These are phyloP conservation scores for Arctopsyche grandis DNA, from an alignment of 1,140 invertebrate genomes.

Conservation along the genomic window DNA sequence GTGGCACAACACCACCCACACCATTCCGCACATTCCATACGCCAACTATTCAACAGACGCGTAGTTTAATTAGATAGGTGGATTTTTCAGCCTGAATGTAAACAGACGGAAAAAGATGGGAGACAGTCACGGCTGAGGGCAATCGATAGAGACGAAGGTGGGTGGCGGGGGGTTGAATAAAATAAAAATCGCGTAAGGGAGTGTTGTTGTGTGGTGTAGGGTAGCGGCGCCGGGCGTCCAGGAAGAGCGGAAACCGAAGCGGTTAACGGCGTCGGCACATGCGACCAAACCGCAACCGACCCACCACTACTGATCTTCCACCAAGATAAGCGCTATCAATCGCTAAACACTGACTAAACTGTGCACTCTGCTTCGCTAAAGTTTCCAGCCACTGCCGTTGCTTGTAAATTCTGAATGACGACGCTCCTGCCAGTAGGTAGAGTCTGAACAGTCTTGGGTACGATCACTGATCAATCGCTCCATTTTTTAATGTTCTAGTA, in stretches of 20 bases:
- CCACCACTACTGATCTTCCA: neutral
- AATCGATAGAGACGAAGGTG: neutral
- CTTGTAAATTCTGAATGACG: too few species aligned
- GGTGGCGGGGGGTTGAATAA: neutral
- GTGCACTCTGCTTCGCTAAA: neutral
- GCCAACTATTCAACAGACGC: neutral
- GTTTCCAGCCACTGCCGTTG: too few species aligned
- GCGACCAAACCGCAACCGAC: neutral
- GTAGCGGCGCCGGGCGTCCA: slow-evolving; percentile 30
- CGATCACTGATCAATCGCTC: too few species aligned
- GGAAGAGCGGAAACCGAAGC: slow-evolving; percentile 17
- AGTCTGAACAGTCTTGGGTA: too few species aligned
- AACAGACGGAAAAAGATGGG: too few species aligned
- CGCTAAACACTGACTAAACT: neutral
- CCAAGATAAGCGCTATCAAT: slow-evolving; percentile 8
- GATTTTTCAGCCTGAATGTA: too few species aligned
- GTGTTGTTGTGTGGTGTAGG: slow-evolving; percentile 24
- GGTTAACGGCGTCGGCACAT: slow-evolving; percentile 4
- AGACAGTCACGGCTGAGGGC: too few species aligned
- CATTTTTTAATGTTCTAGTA: too few species aligned
- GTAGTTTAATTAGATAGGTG: neutral
- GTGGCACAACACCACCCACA: neutral
- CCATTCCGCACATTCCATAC: neutral
- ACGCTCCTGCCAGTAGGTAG: too few species aligned
- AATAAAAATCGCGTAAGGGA: slow-evolving; percentile 33